Conservation (phyloP, 2,888 invertebrate genomes). For the Drosophila tanythrix region DNA sequence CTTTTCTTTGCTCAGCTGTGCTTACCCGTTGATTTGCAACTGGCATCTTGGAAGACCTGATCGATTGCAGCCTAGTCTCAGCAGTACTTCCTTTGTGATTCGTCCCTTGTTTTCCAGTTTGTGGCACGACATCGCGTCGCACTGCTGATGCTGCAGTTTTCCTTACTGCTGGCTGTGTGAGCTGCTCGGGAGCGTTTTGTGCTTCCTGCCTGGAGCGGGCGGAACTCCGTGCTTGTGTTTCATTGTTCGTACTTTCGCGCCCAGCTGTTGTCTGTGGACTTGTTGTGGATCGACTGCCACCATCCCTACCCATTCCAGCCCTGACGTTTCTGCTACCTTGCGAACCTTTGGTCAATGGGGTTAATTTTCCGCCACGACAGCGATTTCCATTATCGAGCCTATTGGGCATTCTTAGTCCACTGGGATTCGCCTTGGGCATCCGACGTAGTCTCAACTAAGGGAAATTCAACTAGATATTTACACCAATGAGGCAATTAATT, state of each 20-base stretch:
- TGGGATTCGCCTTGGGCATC: conserved; percentile 4
- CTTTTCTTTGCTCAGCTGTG: background rate
- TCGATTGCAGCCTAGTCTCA: background rate
- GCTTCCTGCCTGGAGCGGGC: background rate
- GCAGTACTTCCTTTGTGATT: background rate
- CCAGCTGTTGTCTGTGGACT: background rate
- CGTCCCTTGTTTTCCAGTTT: background rate
- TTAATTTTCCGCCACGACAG: conserved; percentile 23
- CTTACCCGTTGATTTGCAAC: background rate
- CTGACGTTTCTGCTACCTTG: background rate
- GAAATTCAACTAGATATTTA: too few species aligned
- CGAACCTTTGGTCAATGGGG: background rate
- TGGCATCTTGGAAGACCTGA: background rate
- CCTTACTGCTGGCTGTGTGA: background rate
- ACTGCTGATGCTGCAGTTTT: background rate
- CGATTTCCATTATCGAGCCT: background rate
- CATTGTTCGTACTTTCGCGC: background rate
- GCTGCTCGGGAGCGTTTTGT: background rate
- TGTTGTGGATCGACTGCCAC: background rate
- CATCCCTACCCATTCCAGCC: background rate
- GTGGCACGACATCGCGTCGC: background rate
- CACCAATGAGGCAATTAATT: background rate
- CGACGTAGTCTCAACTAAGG: background rate
- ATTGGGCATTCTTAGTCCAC: background rate
- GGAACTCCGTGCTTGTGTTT: background rate